These are phyloP conservation scores for Cephus nigrinus DNA, from an alignment of 2,888 invertebrate species.

Conservation along the genomic window DNA sequence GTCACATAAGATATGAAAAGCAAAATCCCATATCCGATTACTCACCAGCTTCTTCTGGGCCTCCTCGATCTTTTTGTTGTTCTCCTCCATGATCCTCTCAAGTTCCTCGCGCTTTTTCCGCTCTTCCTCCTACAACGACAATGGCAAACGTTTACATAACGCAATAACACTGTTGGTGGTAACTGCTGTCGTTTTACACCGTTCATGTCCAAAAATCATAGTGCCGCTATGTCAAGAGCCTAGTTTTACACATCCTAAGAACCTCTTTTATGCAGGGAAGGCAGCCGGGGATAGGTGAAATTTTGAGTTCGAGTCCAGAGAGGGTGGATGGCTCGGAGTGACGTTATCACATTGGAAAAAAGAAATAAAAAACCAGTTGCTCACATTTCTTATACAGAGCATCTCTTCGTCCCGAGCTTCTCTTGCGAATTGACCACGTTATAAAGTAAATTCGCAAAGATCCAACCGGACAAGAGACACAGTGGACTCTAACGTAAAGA, in stretches of 20 bases:
- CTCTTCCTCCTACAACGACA: slow-evolving; percentile 93
- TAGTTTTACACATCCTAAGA: slow-evolving; percentile 58
- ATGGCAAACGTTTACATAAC: slow-evolving; percentile 56
- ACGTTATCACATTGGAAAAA: slow-evolving; percentile 30
- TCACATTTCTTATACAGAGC: background rate
- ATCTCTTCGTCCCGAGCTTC: background rate
- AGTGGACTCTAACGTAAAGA: background rate
- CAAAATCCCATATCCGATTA: slow-evolving; percentile 27
- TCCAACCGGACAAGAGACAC: background rate
- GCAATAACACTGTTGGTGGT: slow-evolving; percentile 34
- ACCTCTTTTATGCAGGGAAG: slow-evolving; percentile 47
- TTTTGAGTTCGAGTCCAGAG: slow-evolving; percentile 40
- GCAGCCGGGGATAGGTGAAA: slow-evolving; percentile 39
- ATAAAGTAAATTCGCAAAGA: background rate
- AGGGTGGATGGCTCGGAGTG: slow-evolving; percentile 50
- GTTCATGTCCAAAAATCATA: slow-evolving; percentile 52
- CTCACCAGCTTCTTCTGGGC: slow-evolving; percentile 95
- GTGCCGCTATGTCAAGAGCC: slow-evolving; percentile 57
- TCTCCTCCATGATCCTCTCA: slow-evolving; percentile 96
- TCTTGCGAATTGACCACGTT: background rate
- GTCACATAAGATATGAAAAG: background rate
- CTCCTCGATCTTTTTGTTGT: slow-evolving; percentile 97
- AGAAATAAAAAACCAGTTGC: slow-evolving; percentile 24
- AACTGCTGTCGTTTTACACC: slow-evolving; percentile 32
- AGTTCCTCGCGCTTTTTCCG: slow-evolving; percentile 94